These are phyloP conservation scores for Cephus runcator DNA, from an alignment of 2,888 invertebrate genomes.

Conservation along the genomic window DNA sequence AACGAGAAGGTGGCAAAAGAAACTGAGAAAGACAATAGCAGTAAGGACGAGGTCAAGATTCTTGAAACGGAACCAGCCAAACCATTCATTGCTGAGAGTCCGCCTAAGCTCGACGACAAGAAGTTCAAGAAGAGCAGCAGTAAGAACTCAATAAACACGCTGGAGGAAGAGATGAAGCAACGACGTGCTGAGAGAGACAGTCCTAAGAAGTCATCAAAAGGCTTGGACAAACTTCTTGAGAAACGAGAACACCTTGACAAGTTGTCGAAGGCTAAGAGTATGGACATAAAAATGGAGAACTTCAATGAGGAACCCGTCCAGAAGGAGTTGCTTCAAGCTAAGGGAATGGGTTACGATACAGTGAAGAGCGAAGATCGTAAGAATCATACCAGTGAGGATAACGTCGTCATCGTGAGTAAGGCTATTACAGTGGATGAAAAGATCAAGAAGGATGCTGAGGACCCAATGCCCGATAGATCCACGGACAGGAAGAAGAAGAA, in stretches of 20 bases:
- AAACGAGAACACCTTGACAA: constrained; percentile 67
- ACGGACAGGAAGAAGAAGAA: constrained; percentile 35
- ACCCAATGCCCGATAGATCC: constrained; percentile 28
- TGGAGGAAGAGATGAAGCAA: constrained; percentile 63
- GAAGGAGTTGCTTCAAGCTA: not conserved
- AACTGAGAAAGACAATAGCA: constrained; percentile 8
- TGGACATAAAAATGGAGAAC: constrained; percentile 33
- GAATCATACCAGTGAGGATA: constrained; percentile 2
- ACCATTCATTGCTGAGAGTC: constrained; percentile 10
- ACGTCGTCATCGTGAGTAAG: not conserved
- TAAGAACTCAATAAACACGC: constrained; percentile 51
- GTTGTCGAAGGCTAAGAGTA: constrained; percentile 50
- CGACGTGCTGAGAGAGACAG: constrained; percentile 66
- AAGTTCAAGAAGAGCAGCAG: constrained; percentile 39
- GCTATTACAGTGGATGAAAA: constrained; percentile 4
- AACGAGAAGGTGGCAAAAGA: constrained; percentile 37
- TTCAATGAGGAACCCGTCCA: not conserved
- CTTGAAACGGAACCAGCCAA: constrained; percentile 27
- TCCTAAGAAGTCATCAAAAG: constrained; percentile 71
- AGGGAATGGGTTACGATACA: not conserved
- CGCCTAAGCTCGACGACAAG: constrained; percentile 45
- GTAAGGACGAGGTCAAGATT: constrained; percentile 20
- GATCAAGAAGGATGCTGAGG: constrained; percentile 17
- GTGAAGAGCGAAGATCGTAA: constrained; percentile 34
- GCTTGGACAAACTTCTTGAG: constrained; percentile 71